Evolutionary conservation across 1,140 invertebrate species (phyloP).

Genomic region (Hesperophylax magnus): DNA sequence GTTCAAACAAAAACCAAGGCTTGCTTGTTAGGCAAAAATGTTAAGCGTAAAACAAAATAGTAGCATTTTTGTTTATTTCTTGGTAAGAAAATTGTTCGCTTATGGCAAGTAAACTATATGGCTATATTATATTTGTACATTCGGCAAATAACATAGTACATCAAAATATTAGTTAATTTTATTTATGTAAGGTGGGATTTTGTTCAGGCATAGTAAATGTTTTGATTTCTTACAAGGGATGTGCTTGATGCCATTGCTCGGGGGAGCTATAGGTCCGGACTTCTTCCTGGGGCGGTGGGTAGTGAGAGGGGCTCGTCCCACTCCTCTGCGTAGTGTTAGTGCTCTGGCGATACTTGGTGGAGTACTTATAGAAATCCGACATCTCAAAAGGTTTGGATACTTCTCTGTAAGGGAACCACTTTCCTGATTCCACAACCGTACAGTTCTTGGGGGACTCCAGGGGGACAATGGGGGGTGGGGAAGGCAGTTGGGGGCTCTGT

Average conservation of each 20-base stretch:
- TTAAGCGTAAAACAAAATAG: no score
- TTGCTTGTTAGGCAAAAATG: no score
- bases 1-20: no score
- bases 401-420: conserved; percentile 93
- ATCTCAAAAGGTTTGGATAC: conserved; percentile 97
- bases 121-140: conserved; percentile 9
- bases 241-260: conserved; percentile 46
- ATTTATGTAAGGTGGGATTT: background rate
- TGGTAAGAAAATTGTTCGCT: background rate
- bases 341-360: conserved; percentile 89
- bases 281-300: background rate
- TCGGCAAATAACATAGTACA: background rate
- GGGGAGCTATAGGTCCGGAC: conserved; percentile 15
- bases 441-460: conserved; percentile 84
- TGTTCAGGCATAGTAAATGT: background rate
- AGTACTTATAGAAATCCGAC: conserved; percentile 98
- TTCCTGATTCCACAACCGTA: conserved; percentile 87
- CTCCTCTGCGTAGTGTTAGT: conserved; percentile 43
- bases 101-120: background rate
- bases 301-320: background rate
- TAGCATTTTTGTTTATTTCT: no score
- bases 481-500: background rate
- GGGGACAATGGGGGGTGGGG: conserved; percentile 65
- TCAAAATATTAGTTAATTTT: background rate
- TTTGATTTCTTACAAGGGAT: conserved; percentile 21